A percentile compares a stretch with the other conserved stretches of the same genome.
These are phyloP conservation scores for Tetranychus piercei DNA, from an alignment of 2,888 invertebrate genomes.

Conservation along the genomic window DNA sequence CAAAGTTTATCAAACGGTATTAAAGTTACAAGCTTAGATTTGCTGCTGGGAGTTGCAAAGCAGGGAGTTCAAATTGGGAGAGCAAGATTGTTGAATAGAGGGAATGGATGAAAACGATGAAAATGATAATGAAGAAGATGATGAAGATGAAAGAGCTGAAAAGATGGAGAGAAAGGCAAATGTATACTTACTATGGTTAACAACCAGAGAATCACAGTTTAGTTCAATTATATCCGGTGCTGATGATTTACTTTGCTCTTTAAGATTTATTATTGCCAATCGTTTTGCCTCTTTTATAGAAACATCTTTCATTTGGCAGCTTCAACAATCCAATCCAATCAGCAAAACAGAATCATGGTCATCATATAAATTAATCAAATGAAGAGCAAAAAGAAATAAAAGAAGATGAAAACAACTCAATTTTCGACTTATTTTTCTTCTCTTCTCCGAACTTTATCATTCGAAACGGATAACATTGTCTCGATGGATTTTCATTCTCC, in stretches of 20 bases:
- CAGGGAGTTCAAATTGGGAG: too few species aligned
- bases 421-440: too few species aligned
- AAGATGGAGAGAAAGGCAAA: too few species aligned
- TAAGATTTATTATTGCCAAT: not conserved
- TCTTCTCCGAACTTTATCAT: too few species aligned
- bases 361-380: not conserved
- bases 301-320: not conserved
- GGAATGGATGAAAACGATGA: not conserved
- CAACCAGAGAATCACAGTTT: not conserved
- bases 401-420: too few species aligned
- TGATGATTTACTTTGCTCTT: not conserved
- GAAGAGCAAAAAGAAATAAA: not conserved
- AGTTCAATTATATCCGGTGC: constrained; percentile 9
- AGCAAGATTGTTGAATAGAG: not conserved
- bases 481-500: too few species aligned
- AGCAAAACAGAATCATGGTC: not conserved
- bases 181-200: constrained; percentile 1
- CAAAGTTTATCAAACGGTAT: too few species aligned
- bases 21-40: too few species aligned
- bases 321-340: not conserved
- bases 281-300: not conserved
- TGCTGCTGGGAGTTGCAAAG: too few species aligned
- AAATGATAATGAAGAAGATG: not conserved
- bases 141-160: not conserved
- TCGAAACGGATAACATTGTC: too few species aligned